Base-by-base conservation (phyloP, 2,113 vertebrate species). In the Grus americana region DNA sequence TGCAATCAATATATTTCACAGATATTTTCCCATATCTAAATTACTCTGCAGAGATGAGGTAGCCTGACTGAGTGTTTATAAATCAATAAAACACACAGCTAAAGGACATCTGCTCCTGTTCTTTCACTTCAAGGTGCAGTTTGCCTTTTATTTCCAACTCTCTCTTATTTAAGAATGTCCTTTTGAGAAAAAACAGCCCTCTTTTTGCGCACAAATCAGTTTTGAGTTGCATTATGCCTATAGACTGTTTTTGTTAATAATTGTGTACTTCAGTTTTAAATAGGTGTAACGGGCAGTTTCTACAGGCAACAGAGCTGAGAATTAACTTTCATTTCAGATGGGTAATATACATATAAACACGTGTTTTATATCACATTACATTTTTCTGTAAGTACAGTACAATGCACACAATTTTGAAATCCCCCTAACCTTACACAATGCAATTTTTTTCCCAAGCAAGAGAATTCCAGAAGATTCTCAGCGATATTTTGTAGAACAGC, bases 21-120 rank as follows among this genome's bases (percentile, higher is more conserved):
- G 98, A 98, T 98, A 98, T 98, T 98, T 98, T 98, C 98, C 98
- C 98, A 98, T 98, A 98, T 98, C 98, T 98, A 98, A 98, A 98
- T 98, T 98, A 98, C 98, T 98, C 97, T 98, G 97, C 97, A 97
- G 98, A 98, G 98, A 98, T 98, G 98, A 98, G 98, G 98, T 97
- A 98, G 97, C 97, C 98, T 90, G 95, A 96, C 97, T 95, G 97
- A 98, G 98, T 98, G 97, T 98, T 98, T 98, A 98, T 98, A 98
- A 98, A 98, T 98, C 98, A 98, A 98, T 98, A 98, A 97, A 98
- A 97, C 97, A 97, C 96, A 97, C 87, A 93, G 96, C 97, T 97
- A 98, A 98, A 98, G 98, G 98, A 98, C 98, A 98, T 98, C 97
- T 98, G 98, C 94, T 97, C 95, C 98, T 97, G 94, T 98, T 98